A percentile compares a stretch with the other conserved stretches of the same genome.
phyloP scores from a whole-genome alignment of 2,888 invertebrate genomes.

The Pilophorus perplexus region DNA sequence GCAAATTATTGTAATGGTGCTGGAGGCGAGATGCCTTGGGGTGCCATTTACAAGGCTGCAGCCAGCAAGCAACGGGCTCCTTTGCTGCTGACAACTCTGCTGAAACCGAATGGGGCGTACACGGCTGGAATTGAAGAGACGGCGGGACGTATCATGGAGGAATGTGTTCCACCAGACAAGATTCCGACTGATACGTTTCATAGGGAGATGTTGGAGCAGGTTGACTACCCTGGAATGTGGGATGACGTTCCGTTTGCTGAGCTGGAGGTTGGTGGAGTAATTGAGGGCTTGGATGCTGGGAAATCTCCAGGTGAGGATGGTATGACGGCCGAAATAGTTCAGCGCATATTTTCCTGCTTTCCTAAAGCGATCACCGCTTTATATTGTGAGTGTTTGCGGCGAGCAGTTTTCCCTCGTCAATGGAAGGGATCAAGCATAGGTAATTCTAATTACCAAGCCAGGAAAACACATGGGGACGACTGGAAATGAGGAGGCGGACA shows the following conservation, averaged over 20 bases:
- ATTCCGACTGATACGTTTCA: too few species aligned
- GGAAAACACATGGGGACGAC: too few species aligned
- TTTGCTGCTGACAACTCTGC: background rate
- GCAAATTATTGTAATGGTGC: constrained; percentile 8
- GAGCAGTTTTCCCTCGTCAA: background rate
- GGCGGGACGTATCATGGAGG: background rate
- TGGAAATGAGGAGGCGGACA: too few species aligned
- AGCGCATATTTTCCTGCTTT: background rate
- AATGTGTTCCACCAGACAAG: background rate
- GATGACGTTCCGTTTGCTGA: constrained; percentile 9
- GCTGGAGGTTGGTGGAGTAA: background rate
- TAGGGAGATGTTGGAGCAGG: background rate
- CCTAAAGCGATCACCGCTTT: background rate
- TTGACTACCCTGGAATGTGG: background rate
- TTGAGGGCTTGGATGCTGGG: background rate
- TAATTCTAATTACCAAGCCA: background rate
- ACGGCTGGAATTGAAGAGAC: constrained; percentile 1
- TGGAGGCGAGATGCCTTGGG: background rate
- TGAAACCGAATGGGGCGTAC: background rate
- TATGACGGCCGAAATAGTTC: background rate
- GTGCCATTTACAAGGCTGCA: constrained; percentile 3
- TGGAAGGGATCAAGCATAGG: background rate
- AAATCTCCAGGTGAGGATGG: constrained; percentile 38
- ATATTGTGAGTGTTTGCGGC: background rate
- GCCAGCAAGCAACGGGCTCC: constrained; percentile 1